A percentile compares a stretch with the other conserved stretches of the same genome.
Conservation (phyloP, 2,113 vertebrate species). For the Halcyon malimbica region DNA sequence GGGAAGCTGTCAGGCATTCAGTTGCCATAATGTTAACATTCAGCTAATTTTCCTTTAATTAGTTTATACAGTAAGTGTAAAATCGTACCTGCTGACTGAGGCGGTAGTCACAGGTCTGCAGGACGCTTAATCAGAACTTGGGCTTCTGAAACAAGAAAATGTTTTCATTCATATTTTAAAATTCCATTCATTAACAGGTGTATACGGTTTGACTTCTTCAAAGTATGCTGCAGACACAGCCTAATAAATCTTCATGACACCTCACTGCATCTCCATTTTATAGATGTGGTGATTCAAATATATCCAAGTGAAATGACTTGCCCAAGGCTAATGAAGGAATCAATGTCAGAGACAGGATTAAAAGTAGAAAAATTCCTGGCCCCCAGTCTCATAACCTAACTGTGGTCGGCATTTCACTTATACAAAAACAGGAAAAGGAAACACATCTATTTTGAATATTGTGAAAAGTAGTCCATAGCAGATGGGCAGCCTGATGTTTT, state of each 20-base stretch:
- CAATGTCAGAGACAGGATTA: slow-evolving; percentile 70
- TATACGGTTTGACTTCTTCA: slow-evolving; percentile 58
- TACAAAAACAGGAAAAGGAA: slow-evolving; percentile 62
- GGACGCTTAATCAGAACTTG: neutral
- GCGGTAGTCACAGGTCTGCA: neutral
- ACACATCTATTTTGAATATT: slow-evolving; percentile 66
- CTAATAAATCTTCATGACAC: slow-evolving; percentile 70
- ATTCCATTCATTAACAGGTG: slow-evolving; percentile 69
- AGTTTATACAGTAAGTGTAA: neutral
- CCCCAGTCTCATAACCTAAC: slow-evolving; percentile 64
- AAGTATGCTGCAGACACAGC: slow-evolving; percentile 56
- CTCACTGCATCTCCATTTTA: slow-evolving; percentile 66
- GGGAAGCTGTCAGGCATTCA: neutral
- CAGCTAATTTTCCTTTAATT: neutral
- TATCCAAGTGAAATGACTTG: slow-evolving; percentile 72
- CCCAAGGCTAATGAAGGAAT: slow-evolving; percentile 71
- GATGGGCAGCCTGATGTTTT: slow-evolving; percentile 49
- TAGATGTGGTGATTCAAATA: slow-evolving; percentile 68
- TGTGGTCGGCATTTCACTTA: slow-evolving; percentile 37
- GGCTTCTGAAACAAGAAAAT: slow-evolving; percentile 25
- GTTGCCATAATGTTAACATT: neutral
- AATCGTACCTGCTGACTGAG: neutral
- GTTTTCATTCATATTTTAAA: slow-evolving; percentile 63
- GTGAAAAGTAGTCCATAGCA: slow-evolving; percentile 49
- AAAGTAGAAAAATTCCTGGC: slow-evolving; percentile 69